A percentile compares a stretch with the other conserved stretches of the same genome.
Conservation (phyloP, 2,888 invertebrate species). For the Macaria notata region DNA sequence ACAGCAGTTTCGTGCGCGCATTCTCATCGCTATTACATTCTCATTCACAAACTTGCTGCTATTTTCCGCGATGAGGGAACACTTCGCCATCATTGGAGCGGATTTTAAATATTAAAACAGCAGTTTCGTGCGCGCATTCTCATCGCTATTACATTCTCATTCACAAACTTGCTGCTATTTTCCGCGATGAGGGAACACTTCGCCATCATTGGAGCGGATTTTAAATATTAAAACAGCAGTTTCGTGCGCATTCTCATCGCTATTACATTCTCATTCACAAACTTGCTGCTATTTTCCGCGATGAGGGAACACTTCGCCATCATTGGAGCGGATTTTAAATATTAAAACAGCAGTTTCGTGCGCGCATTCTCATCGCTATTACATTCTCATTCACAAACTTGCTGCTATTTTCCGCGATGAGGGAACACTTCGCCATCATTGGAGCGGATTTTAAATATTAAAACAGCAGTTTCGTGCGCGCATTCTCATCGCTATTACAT, state of each 20-base stretch:
- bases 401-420: background rate
- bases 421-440: constrained; percentile 2
- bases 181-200: constrained; percentile 1
- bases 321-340: constrained; percentile 1
- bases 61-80: background rate
- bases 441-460: background rate
- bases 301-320: constrained; percentile 1
- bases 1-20: too few relatives aligned
- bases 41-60: constrained; percentile 1
- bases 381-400: constrained; percentile 2
- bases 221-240: too few relatives aligned
- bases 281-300: background rate
- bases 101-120: too few relatives aligned
- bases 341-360: too few relatives aligned
- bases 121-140: too few relatives aligned
- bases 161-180: background rate
- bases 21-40: constrained; percentile 1
- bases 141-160: constrained; percentile 1
- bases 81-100: constrained; percentile 1
- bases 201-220: constrained; percentile 1
- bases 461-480: too few relatives aligned
- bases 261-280: constrained; percentile 1
- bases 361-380: constrained; percentile 1
- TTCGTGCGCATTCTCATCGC: constrained; percentile 1
- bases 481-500: background rate